Evolutionary conservation across 2,888 invertebrate genomes (phyloP).

Genomic region (Dryococelus australis): DNA sequence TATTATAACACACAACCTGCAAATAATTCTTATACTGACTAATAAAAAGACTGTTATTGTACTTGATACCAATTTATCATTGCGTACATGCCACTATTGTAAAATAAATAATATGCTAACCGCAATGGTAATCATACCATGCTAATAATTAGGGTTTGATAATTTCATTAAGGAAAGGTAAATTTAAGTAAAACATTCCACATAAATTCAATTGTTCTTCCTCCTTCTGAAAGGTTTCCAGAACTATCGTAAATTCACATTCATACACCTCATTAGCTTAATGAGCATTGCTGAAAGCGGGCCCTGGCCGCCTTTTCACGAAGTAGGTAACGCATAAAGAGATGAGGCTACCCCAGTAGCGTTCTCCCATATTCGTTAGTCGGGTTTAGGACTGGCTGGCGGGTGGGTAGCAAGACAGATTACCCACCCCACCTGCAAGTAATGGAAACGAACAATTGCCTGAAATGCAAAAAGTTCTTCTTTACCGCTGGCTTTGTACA

Average conservation of each 20-base stretch:
- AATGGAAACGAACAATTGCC: neutral
- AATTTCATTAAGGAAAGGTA: too few species aligned
- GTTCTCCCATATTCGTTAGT: neutral
- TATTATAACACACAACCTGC: too few species aligned
- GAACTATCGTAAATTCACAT: neutral
- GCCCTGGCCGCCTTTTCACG: neutral
- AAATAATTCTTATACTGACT: too few species aligned
- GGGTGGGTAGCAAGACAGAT: neutral
- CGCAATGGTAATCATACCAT: too few species aligned
- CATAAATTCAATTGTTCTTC: too few species aligned
- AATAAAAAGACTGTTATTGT: too few species aligned
- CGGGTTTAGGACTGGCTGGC: neutral
- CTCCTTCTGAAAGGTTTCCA: neutral
- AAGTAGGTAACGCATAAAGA: neutral
- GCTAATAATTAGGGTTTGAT: too few species aligned
- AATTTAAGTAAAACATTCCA: too few species aligned
- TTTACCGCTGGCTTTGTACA: too few species aligned
- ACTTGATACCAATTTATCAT: too few species aligned
- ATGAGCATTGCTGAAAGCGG: neutral
- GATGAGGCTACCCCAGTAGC: neutral
- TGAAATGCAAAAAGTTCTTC: neutral
- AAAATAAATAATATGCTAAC: too few species aligned
- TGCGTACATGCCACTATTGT: too few species aligned
- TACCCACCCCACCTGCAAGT: neutral
- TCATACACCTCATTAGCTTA: neutral